These are phyloP conservation scores for Nephotettix cincticeps DNA, from an alignment of 1,140 invertebrate species.

Conservation along the genomic window DNA sequence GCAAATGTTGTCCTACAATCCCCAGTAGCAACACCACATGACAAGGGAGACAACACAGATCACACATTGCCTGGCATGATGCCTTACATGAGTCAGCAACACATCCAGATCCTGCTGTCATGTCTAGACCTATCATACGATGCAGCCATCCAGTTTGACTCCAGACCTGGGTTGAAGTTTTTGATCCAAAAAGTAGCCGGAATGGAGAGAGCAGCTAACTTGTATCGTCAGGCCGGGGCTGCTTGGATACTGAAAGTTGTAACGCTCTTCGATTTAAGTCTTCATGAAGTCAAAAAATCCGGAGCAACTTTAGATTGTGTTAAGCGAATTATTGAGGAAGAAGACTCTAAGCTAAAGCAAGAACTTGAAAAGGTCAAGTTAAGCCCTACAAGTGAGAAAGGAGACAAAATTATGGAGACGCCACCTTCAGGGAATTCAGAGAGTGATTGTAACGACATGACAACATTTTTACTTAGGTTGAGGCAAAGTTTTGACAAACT, in stretches of 20 bases:
- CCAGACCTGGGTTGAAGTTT: constrained; percentile 87
- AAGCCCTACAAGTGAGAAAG: constrained; percentile 54
- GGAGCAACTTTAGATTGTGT: constrained; percentile 61
- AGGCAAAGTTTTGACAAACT: constrained; percentile 57
- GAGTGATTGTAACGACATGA: constrained; percentile 32
- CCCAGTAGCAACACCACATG: constrained; percentile 36
- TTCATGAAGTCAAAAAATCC: constrained; percentile 62
- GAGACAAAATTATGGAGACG: constrained; percentile 15
- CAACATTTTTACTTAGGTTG: constrained; percentile 46
- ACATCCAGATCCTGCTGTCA: constrained; percentile 62
- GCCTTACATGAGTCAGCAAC: constrained; percentile 43
- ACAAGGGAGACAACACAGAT: background rate
- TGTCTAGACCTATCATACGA: constrained; percentile 79
- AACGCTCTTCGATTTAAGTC: constrained; percentile 76
- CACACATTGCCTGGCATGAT: constrained; percentile 49
- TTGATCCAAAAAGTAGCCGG: constrained; percentile 90
- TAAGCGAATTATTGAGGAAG: constrained; percentile 60
- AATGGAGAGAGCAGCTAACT: constrained; percentile 82
- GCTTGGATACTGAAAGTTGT: constrained; percentile 90
- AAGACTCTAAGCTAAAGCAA: constrained; percentile 37
- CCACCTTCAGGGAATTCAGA: constrained; percentile 4
- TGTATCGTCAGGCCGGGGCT: constrained; percentile 90
- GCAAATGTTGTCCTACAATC: constrained; percentile 48
- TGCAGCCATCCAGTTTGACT: constrained; percentile 82
- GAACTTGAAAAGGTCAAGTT: constrained; percentile 39